phyloP scores from a whole-genome alignment of 2,113 vertebrate genomes.

The Pluvianellus socialis region DNA sequence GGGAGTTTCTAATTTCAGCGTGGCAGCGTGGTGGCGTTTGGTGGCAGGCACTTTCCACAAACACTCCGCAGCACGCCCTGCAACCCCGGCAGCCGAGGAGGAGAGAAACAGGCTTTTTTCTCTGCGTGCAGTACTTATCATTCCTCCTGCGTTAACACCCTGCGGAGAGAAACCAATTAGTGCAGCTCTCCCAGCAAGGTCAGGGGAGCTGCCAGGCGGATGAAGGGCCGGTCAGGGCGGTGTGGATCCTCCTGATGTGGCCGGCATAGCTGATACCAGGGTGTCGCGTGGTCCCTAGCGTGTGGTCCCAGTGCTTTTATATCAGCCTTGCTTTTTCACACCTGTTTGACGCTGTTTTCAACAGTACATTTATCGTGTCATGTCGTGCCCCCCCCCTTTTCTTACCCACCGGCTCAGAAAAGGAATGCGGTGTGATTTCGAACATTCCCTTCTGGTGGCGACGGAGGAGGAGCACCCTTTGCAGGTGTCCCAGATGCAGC shows the following conservation, averaged over 20 bases:
- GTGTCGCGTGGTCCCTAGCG: fast-evolving
- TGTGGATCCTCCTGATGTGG: not conserved
- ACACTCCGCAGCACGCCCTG: fast-evolving
- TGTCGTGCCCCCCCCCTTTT: not conserved
- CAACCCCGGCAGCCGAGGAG: not conserved
- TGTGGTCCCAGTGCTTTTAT: not conserved
- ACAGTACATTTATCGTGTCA: not conserved
- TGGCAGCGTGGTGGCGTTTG: not conserved
- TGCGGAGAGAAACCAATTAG: not conserved
- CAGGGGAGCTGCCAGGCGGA: not conserved
- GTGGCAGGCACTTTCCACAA: not conserved
- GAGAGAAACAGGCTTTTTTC: not conserved
- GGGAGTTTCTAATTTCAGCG: not conserved
- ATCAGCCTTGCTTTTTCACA: not conserved
- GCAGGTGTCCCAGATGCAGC: not conserved
- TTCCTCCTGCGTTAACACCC: not conserved
- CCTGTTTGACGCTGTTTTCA: not conserved
- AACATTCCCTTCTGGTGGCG: not conserved
- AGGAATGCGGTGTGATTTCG: not conserved
- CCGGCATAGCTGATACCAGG: not conserved
- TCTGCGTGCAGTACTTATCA: fast-evolving
- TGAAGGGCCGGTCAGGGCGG: not conserved
- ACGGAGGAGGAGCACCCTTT: not conserved
- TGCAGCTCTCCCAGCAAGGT: not conserved
- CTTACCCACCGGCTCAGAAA: not conserved